Evolutionary conservation across 2,797 vertebrate species (phyloP).

Genomic region (Acipenser oxyrinchus): DNA sequence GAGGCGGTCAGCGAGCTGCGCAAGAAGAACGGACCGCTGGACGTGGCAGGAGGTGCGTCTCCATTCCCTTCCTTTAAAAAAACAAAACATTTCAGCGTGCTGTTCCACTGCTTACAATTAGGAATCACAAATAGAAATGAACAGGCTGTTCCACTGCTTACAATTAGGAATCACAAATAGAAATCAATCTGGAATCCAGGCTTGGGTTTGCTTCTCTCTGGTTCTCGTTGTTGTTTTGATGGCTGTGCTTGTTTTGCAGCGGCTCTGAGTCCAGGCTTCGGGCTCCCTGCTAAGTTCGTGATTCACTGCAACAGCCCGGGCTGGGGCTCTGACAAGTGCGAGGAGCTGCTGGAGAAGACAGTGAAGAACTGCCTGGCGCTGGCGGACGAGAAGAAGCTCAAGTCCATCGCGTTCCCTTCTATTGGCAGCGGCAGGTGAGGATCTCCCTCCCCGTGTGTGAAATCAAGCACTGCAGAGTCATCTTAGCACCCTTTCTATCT

Average conservation of each 20-base stretch:
- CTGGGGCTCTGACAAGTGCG: slow-evolving; percentile 91
- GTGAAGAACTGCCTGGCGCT: slow-evolving; percentile 94
- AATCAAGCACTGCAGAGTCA: not conserved
- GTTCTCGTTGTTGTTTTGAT: too few species aligned
- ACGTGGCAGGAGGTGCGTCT: slow-evolving; percentile 84
- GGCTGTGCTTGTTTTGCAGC: slow-evolving; percentile 38
- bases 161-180: too few species aligned
- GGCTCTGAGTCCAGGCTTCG: slow-evolving; percentile 75
- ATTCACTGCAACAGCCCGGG: slow-evolving; percentile 95
- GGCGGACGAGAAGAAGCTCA: slow-evolving; percentile 96
- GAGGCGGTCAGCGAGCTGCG: slow-evolving; percentile 84
- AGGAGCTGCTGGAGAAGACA: slow-evolving; percentile 92
- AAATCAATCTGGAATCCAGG: too few species aligned
- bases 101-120: not conserved
- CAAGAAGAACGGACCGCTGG: slow-evolving; percentile 90
- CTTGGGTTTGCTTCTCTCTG: not conserved
- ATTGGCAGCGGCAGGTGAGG: slow-evolving; percentile 90
- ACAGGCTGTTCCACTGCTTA: too few species aligned
- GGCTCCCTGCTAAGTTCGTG: slow-evolving; percentile 89
- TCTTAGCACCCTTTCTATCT: not conserved
- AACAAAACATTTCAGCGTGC: rapidly evolving
- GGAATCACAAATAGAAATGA: too few species aligned
- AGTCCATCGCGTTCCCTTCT: slow-evolving; percentile 92
- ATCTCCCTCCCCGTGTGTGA: not conserved
- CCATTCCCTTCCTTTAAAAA: not conserved